phyloP scores from a whole-genome alignment of 2,113 vertebrate species.

The Castor canadensis region DNA sequence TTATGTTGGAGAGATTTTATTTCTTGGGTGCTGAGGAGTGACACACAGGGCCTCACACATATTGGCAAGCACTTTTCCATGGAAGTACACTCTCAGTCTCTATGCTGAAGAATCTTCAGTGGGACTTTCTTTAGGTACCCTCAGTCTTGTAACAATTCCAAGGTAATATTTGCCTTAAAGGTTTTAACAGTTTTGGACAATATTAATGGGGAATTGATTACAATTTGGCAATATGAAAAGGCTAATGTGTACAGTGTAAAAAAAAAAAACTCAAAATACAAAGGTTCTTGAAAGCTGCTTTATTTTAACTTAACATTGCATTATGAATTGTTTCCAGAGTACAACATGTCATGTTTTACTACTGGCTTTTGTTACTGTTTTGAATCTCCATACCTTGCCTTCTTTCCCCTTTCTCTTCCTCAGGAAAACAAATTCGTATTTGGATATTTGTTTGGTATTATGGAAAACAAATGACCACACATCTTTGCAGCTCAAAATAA shows the following conservation, averaged over 20 bases:
- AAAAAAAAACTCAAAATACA: neutral
- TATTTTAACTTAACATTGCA: neutral
- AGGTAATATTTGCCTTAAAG: neutral
- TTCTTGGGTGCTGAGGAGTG: no score
- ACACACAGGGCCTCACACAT: no score
- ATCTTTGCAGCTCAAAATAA: neutral
- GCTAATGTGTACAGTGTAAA: no score
- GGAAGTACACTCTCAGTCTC: no score
- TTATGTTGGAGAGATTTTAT: neutral
- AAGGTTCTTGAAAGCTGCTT: neutral
- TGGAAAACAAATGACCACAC: neutral
- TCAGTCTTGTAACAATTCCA: neutral
- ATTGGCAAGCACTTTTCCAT: no score
- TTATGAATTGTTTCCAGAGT: neutral
- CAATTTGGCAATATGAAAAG: neutral
- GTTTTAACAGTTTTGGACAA: no score
- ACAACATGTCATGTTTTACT: neutral
- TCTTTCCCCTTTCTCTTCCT: neutral
- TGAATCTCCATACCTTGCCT: neutral
- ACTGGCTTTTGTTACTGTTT: neutral
- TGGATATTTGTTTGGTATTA: neutral
- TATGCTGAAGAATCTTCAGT: neutral
- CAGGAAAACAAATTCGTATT: neutral
- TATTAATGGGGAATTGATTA: neutral
- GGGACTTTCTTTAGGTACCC: neutral